Evolutionary conservation across 2,888 invertebrate genomes (phyloP).

Genomic region (Drosophila vallismaia): DNA sequence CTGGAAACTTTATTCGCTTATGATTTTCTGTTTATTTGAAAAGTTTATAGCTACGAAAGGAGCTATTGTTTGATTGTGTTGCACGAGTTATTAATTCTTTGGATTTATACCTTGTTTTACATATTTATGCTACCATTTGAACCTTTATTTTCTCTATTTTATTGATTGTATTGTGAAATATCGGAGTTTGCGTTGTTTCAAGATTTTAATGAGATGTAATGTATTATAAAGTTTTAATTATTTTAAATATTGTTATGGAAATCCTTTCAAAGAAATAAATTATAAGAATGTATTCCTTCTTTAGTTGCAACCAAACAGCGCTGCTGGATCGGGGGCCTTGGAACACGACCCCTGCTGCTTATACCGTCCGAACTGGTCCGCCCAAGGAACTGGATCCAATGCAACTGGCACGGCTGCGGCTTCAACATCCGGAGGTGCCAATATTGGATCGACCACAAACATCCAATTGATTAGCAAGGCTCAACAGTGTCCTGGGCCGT

Average conservation of each 20-base stretch:
- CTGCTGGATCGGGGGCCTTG: constrained; percentile 97
- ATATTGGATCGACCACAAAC: constrained; percentile 34
- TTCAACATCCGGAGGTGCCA: constrained; percentile 8
- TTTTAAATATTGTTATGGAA: constrained; percentile 3
- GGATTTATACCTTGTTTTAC: not conserved
- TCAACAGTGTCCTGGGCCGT: constrained; percentile 88
- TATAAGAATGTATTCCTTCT: constrained; percentile 39
- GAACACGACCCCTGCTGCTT: constrained; percentile 98
- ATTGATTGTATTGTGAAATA: too few species aligned
- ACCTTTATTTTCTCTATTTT: too few species aligned
- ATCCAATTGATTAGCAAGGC: constrained; percentile 81
- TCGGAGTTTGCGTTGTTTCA: too few species aligned
- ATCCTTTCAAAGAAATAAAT: not conserved
- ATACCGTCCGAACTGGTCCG: constrained; percentile 86
- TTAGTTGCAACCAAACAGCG: constrained; percentile 96
- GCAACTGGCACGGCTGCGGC: constrained; percentile 5
- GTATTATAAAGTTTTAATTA: not conserved
- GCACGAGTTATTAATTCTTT: not conserved
- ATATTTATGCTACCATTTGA: too few species aligned
- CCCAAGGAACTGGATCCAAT: constrained; percentile 15
- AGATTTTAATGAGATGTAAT: too few species aligned
- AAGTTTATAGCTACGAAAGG: not conserved
- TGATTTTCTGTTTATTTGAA: constrained; percentile 6
- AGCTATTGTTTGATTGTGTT: not conserved
- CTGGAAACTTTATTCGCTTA: not conserved